Evolutionary conservation across 2,888 invertebrate genomes (phyloP).

Genomic region (Iphiclides podalirius): DNA sequence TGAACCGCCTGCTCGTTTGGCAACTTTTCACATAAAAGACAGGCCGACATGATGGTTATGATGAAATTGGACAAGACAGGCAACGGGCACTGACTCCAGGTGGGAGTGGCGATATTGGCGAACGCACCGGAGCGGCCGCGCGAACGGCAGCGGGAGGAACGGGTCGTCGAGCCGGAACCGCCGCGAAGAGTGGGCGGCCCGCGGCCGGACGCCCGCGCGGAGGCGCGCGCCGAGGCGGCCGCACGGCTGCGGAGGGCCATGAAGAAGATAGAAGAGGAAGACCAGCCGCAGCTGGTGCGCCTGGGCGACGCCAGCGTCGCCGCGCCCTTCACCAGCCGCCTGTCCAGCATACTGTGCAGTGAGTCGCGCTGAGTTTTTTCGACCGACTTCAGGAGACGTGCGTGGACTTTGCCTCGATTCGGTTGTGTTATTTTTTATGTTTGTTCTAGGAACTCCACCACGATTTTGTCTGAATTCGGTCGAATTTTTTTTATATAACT

Average conservation of each 20-base stretch:
- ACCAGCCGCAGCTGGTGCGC: constrained; percentile 93
- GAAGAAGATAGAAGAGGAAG: constrained; percentile 93
- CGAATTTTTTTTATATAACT: no score
- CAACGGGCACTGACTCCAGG: no score
- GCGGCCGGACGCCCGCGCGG: constrained; percentile 43
- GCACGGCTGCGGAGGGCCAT: constrained; percentile 84
- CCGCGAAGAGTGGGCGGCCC: constrained; percentile 36
- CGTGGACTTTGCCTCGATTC: no score
- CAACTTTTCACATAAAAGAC: no score
- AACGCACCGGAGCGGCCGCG: constrained; percentile 81
- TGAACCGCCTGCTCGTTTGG: no score
- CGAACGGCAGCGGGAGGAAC: constrained; percentile 78
- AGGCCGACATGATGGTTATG: no score
- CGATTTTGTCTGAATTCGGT: no score
- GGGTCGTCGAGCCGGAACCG: constrained; percentile 83
- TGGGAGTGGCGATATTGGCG: constrained; percentile 94
- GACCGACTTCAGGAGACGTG: no score
- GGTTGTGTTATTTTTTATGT: no score
- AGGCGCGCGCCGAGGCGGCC: constrained; percentile 56
- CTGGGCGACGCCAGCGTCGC: constrained; percentile 99
- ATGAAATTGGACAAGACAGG: no score
- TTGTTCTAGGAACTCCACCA: no score
- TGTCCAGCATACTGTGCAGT: constrained; percentile 97
- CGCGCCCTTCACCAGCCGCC: constrained; percentile 98
- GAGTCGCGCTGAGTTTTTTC: no score